phyloP scores from a whole-genome alignment of 2,113 vertebrate species.

The Chitala chitala region DNA sequence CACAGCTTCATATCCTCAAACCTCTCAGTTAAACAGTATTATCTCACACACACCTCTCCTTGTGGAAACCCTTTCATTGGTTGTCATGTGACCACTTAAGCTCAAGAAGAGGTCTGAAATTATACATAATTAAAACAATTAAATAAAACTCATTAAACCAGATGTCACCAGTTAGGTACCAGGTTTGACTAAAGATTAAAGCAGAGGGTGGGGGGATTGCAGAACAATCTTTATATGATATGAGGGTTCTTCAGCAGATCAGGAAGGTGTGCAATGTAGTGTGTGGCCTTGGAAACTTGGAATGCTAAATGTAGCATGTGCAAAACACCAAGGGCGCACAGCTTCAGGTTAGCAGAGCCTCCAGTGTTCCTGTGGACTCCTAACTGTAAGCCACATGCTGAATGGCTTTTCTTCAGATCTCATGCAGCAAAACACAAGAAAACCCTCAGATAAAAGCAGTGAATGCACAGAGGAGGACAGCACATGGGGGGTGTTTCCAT shows the following conservation, averaged over 20 bases:
- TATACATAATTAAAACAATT: constrained; percentile 15
- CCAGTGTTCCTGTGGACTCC: no score
- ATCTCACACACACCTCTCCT: background rate
- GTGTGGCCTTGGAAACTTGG: background rate
- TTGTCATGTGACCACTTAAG: background rate
- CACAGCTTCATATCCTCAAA: background rate
- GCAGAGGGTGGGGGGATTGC: background rate
- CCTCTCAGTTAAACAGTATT: background rate
- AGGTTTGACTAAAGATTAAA: background rate
- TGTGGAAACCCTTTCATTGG: constrained; percentile 4
- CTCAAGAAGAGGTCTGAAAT: background rate
- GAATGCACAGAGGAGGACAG: no score
- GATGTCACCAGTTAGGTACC: background rate
- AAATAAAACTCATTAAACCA: constrained; percentile 10
- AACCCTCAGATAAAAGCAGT: no score
- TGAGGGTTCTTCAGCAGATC: background rate
- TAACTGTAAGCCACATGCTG: no score
- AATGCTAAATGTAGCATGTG: background rate
- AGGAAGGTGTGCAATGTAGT: background rate
- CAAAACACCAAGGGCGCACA: no score
- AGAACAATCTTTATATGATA: background rate
- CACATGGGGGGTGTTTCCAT: no score
- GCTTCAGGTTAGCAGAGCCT: no score
- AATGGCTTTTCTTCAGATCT: no score
- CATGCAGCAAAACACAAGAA: no score